Percentiles rank a stretch among this genome's conserved stretches.
phyloP scores from a whole-genome alignment of 2,113 vertebrate species.

The Alexandromys fortis region DNA sequence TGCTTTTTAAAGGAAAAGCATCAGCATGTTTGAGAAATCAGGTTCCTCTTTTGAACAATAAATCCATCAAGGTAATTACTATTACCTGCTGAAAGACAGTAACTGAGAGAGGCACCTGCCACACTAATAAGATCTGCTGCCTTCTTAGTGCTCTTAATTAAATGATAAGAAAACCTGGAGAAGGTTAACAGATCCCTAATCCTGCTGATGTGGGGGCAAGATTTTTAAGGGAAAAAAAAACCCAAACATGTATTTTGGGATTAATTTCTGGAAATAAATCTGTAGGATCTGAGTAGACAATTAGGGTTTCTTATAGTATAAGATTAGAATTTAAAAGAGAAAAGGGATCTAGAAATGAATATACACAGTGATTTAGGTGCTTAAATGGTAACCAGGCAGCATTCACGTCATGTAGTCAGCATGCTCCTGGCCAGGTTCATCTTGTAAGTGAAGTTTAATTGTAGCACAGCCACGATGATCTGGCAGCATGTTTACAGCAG shows the following conservation, averaged over 20 bases:
- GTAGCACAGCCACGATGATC: neutral
- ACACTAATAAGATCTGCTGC: neutral
- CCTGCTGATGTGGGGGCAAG: neutral
- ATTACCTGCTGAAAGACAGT: neutral
- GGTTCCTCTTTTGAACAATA: neutral
- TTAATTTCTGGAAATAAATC: conserved; percentile 56
- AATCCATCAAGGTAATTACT: neutral
- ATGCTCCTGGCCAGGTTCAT: neutral
- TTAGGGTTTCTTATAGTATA: neutral
- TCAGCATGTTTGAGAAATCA: conserved; percentile 13
- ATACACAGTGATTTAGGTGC: neutral
- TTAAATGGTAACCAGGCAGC: neutral
- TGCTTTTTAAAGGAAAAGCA: neutral
- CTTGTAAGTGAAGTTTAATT: conserved; percentile 59
- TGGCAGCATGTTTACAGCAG: neutral
- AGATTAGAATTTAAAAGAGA: conserved; percentile 45
- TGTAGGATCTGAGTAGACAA: conserved; percentile 13
- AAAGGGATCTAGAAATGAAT: neutral
- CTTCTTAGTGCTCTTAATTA: neutral
- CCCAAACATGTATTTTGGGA: neutral
- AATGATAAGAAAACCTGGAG: neutral
- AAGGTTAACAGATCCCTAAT: neutral
- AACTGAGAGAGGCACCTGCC: neutral
- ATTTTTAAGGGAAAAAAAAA: neutral
- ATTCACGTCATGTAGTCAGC: neutral